Conservation (phyloP, 1,140 invertebrate genomes). For the Eufriesea mexicana region DNA sequence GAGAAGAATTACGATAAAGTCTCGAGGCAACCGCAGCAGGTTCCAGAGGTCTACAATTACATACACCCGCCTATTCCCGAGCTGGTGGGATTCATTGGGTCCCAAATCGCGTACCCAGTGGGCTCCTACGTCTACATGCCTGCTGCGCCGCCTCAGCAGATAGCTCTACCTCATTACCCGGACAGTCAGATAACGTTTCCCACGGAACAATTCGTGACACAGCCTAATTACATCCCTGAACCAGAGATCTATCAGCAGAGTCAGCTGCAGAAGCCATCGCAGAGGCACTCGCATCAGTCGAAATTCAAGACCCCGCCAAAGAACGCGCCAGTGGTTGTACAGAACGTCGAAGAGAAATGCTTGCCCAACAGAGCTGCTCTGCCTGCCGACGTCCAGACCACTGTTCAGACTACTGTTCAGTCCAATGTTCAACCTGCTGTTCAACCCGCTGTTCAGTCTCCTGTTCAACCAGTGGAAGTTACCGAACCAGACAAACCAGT, state of each 20-base stretch:
- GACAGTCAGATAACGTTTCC: conserved; percentile 65
- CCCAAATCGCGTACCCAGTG: conserved; percentile 76
- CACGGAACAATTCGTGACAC: conserved; percentile 64
- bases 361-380: conserved; percentile 15
- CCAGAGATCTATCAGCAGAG: conserved; percentile 68
- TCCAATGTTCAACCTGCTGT: background rate
- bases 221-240: conserved; percentile 66
- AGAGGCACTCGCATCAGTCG: conserved; percentile 21
- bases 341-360: conserved; percentile 30
- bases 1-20: conserved; percentile 46
- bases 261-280: conserved; percentile 40
- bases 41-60: conserved; percentile 77
- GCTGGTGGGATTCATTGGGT: conserved; percentile 82
- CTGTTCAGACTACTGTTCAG: background rate
- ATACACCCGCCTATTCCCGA: conserved; percentile 81
- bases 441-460: background rate
- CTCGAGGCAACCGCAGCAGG: conserved; percentile 12
- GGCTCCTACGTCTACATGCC: conserved; percentile 73
- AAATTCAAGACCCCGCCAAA: background rate
- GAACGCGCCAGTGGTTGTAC: background rate
- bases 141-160: conserved; percentile 60
- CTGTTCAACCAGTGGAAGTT: background rate
- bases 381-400: background rate
- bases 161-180: conserved; percentile 68
- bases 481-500: background rate